phyloP scores from a whole-genome alignment of 1,140 invertebrate species.

The Choristoneura fumiferana region DNA sequence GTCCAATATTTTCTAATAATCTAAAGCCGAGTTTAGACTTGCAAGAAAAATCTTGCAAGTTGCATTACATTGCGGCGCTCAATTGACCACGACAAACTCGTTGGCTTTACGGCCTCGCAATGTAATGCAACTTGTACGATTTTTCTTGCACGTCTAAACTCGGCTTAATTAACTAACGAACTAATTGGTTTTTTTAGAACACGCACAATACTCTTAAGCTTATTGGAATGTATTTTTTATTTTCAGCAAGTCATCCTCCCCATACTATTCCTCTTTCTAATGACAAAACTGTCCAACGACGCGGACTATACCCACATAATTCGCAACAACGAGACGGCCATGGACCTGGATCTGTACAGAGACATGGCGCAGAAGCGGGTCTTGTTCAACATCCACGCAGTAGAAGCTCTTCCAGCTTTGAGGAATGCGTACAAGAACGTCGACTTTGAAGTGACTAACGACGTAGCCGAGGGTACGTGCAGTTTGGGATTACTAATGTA shows the following conservation, averaged over 20 bases:
- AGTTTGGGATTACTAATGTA: neutral
- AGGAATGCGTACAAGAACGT: neutral
- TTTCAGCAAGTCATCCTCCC: neutral
- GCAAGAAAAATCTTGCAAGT: no score
- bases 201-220: no score
- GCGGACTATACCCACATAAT: neutral
- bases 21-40: no score
- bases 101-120: no score
- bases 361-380: neutral
- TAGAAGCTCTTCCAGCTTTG: neutral
- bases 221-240: neutral
- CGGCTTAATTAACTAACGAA: no score
- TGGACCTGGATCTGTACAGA: neutral
- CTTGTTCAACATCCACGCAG: neutral
- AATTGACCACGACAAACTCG: no score
- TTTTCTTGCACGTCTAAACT: no score
- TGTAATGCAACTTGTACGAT: no score
- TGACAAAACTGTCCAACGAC: no score
- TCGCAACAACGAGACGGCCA: neutral
- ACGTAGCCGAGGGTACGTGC: neutral
- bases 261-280: neutral
- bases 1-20: no score
- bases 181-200: no score
- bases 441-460: neutral
- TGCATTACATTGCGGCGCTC: no score